Conservation (phyloP, 2,113 vertebrate genomes). For the Triplophysa dalaica region DNA sequence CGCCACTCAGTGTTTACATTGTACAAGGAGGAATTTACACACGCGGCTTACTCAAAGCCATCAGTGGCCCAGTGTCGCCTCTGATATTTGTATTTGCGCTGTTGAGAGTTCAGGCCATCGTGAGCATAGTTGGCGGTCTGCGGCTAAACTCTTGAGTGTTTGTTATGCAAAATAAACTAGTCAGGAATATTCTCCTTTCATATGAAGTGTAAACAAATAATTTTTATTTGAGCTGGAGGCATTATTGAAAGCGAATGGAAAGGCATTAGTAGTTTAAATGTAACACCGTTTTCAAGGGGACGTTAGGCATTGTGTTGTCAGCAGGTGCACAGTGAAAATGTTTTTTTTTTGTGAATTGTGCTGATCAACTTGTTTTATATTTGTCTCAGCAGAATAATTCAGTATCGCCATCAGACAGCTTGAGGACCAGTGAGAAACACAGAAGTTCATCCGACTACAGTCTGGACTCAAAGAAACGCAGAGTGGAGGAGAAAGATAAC, state of each 20-base stretch:
- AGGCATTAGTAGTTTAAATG: neutral
- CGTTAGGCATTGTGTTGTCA: neutral
- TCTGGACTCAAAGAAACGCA: conserved; percentile 91
- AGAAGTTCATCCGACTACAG: conserved; percentile 86
- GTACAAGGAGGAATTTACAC: conserved; percentile 44
- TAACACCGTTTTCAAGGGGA: neutral
- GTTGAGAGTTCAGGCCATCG: conserved; percentile 5
- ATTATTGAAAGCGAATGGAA: neutral
- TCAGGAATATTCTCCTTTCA: neutral
- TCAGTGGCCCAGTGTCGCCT: conserved; percentile 24
- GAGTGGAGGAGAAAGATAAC: conserved; percentile 93
- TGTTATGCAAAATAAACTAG: neutral
- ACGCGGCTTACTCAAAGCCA: conserved; percentile 38
- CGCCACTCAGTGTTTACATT: conserved; percentile 50
- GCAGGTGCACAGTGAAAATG: neutral
- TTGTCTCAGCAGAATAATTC: conserved; percentile 86
- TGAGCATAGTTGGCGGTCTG: conserved; percentile 17
- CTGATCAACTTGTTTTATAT: conserved; percentile 10
- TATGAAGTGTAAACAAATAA: too few relatives aligned
- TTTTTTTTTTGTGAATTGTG: neutral
- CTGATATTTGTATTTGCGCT: conserved; percentile 43
- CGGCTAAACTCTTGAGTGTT: neutral
- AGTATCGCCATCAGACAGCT: conserved; percentile 90
- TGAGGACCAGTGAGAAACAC: conserved; percentile 91
- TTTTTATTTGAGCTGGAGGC: too few relatives aligned